Evolutionary conservation across 2,113 vertebrate species (phyloP).

Genomic region (Physeter macrocephalus): DNA sequence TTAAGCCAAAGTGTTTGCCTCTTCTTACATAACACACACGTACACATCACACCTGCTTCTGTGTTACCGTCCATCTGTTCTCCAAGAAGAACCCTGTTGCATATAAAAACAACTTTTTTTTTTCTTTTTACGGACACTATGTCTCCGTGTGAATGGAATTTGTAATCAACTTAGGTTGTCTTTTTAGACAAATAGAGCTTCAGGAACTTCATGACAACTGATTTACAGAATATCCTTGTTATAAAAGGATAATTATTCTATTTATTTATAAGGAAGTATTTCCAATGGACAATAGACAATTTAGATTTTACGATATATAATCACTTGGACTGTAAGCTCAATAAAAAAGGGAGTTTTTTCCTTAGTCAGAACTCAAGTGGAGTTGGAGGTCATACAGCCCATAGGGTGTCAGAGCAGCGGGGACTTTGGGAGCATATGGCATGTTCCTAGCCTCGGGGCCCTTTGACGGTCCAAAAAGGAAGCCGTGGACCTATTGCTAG

Average conservation of each 20-base stretch:
- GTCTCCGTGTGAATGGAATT: conserved; percentile 27
- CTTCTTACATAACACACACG: conserved; percentile 38
- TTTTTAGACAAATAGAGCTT: not conserved
- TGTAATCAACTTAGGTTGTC: not conserved
- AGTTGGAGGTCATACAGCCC: not conserved
- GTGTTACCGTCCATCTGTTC: conserved; percentile 38
- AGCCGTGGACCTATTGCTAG: not conserved
- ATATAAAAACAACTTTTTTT: not conserved
- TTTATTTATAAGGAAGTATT: not conserved
- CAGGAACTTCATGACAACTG: not conserved
- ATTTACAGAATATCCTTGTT: not conserved
- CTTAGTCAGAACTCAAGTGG: not conserved
- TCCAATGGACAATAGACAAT: not conserved
- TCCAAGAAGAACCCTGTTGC: not conserved
- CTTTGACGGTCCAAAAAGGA: not conserved
- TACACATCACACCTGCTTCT: conserved; percentile 56
- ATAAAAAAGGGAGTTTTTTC: not conserved
- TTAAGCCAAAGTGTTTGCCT: conserved; percentile 34
- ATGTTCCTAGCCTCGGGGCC: not conserved
- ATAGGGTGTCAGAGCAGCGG: not conserved
- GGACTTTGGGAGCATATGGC: not conserved
- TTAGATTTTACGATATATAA: not conserved
- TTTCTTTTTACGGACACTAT: not conserved
- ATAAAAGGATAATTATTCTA: not conserved
- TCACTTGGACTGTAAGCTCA: not conserved